phyloP scores from a whole-genome alignment of 2,888 invertebrate genomes.

The Heteromurus nitidus region DNA sequence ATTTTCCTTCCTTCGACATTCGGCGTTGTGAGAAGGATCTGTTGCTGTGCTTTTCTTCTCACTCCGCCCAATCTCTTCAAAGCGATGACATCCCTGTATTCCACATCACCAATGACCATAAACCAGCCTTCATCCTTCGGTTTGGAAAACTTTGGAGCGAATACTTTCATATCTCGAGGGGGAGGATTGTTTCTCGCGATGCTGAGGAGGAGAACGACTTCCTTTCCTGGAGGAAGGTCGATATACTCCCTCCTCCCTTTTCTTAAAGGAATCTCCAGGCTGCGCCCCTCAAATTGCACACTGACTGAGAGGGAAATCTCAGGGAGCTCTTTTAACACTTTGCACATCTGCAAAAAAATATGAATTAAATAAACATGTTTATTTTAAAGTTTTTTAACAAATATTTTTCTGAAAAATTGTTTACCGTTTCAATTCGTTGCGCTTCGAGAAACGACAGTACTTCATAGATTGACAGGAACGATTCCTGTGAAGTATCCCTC shows the following conservation, averaged over 20 bases:
- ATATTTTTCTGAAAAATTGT: too few relatives aligned
- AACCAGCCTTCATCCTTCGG: slow-evolving; percentile 97
- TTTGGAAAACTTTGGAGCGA: slow-evolving; percentile 91
- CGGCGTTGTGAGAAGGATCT: slow-evolving; percentile 68
- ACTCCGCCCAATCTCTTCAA: slow-evolving; percentile 84
- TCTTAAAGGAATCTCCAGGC: slow-evolving; percentile 55
- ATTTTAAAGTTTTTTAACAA: too few relatives aligned
- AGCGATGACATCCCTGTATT: slow-evolving; percentile 84
- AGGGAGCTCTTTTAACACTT: slow-evolving; percentile 75
- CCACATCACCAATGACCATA: slow-evolving; percentile 85
- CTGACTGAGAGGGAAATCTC: slow-evolving; percentile 74
- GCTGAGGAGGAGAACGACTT: slow-evolving; percentile 65
- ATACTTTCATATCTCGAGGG: slow-evolving; percentile 80
- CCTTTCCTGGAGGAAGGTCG: slow-evolving; percentile 68
- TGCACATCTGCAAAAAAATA: slow-evolving; percentile 74
- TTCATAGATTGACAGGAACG: slow-evolving; percentile 64
- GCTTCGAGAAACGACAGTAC: slow-evolving; percentile 64
- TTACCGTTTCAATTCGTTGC: slow-evolving; percentile 66
- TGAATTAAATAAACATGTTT: not conserved
- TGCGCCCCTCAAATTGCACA: slow-evolving; percentile 65
- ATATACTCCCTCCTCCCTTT: slow-evolving; percentile 58
- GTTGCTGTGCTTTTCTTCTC: slow-evolving; percentile 73
- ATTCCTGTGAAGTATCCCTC: slow-evolving; percentile 51
- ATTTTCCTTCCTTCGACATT: slow-evolving; percentile 77
- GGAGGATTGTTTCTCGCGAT: slow-evolving; percentile 65